Conservation (phyloP, 2,113 vertebrate species). For the Malaclemys terrapin region DNA sequence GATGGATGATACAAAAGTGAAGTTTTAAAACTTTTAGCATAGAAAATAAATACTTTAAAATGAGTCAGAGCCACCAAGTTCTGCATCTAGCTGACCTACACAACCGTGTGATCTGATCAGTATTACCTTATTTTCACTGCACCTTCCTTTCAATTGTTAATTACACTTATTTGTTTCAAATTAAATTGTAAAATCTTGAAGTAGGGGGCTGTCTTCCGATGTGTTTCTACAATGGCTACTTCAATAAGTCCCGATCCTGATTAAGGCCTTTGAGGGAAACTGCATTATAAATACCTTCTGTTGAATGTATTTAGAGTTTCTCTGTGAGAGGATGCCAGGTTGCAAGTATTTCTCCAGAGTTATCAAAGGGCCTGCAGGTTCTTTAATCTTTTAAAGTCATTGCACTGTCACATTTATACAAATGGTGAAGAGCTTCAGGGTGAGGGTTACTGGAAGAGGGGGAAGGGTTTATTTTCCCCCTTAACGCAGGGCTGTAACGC, state of each 20-base stretch:
- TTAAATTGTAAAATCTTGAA: neutral
- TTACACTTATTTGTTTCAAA: constrained; percentile 28
- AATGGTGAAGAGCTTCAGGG: constrained; percentile 33
- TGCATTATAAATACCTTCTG: neutral
- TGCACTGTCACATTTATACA: constrained; percentile 34
- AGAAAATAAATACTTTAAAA: constrained; percentile 35
- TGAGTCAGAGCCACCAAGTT: neutral
- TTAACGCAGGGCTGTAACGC: too few relatives aligned
- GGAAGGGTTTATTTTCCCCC: constrained; percentile 4
- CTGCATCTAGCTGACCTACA: neutral
- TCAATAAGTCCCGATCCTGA: neutral
- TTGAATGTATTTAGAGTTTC: too few relatives aligned
- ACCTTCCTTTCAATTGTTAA: constrained; percentile 29
- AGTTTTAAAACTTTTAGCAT: neutral
- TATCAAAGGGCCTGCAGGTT: constrained; percentile 40
- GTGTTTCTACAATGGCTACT: constrained; percentile 23
- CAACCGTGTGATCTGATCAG: constrained; percentile 18
- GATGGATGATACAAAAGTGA: neutral
- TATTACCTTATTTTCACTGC: neutral
- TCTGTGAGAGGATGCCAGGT: neutral
- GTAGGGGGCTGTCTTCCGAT: neutral
- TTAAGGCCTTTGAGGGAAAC: neutral
- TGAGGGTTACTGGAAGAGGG: neutral
- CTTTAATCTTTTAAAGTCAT: constrained; percentile 39
- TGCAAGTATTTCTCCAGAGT: constrained; percentile 5